Evolutionary conservation across 2,113 vertebrate genomes (phyloP).

Genomic region (Cinclus mexicanus): DNA sequence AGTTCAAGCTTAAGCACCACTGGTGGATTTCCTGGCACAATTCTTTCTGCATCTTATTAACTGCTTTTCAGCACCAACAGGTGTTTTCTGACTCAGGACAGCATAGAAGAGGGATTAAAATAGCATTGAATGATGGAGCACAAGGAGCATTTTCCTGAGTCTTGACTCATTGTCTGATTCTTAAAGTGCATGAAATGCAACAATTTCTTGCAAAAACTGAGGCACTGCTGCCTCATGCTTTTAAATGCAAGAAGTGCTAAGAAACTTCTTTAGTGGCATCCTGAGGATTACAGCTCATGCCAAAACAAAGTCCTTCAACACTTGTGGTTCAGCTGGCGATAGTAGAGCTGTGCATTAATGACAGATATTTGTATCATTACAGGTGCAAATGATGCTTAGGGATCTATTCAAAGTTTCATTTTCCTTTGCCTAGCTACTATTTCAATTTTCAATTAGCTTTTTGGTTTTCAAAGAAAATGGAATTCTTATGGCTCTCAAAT

Average conservation of each 20-base stretch:
- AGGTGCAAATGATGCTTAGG: neutral
- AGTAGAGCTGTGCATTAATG: neutral
- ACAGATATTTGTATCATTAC: neutral
- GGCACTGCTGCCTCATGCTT: accelerated
- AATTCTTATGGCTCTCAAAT: neutral
- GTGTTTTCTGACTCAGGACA: neutral
- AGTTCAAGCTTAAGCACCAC: neutral
- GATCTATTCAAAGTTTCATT: neutral
- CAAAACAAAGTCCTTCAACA: neutral
- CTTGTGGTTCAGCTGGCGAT: neutral
- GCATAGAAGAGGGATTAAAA: neutral
- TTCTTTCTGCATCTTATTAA: neutral
- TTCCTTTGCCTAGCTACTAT: neutral
- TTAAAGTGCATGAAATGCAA: neutral
- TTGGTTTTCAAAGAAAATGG: accelerated
- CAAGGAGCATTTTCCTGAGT: neutral
- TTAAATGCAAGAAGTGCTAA: neutral
- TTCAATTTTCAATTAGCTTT: neutral
- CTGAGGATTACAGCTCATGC: neutral
- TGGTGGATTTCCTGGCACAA: neutral
- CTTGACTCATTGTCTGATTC: neutral
- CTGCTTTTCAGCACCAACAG: neutral
- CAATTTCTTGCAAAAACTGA: neutral
- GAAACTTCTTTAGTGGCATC: neutral
- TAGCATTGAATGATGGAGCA: neutral